Percentiles rank a stretch among this genome's conserved stretches.
Evolutionary conservation across 30 jellyfish, hydroid and myxozoan genomes (phyloP).

Genomic region (Chrysaora quinquecirrha): DNA sequence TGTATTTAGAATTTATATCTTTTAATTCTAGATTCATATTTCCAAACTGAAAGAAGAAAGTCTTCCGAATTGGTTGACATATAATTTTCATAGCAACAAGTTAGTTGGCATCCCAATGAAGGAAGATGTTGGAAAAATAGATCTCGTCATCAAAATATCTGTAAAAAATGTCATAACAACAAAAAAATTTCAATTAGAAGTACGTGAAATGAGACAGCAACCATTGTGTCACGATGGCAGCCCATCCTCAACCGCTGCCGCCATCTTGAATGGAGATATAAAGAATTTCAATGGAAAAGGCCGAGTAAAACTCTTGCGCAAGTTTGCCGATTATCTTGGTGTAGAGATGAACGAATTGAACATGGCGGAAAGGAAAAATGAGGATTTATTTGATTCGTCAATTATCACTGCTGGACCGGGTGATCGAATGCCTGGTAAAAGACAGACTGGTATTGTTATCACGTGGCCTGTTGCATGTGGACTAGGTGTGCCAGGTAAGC

Average conservation of each 20-base stretch:
- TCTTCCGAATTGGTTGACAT: conserved; percentile 88
- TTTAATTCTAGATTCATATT: conserved; percentile 29
- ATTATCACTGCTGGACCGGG: conserved; percentile 95
- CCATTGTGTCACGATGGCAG: conserved; percentile 51
- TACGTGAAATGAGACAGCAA: conserved; percentile 18
- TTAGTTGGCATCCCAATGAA: conserved; percentile 82
- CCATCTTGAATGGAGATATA: conserved; percentile 71
- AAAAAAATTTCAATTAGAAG: conserved; percentile 47
- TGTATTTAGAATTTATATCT: background rate
- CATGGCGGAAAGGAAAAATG: conserved; percentile 67
- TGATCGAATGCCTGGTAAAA: conserved; percentile 57
- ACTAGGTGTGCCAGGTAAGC: conserved; percentile 75
- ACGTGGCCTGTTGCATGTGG: conserved; percentile 86
- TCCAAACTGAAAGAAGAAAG: conserved; percentile 47
- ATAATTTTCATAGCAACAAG: conserved; percentile 54
- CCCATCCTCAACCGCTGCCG: conserved; percentile 75
- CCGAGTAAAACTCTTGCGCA: conserved; percentile 58
- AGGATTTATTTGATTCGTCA: conserved; percentile 31
- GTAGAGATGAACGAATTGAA: conserved; percentile 55
- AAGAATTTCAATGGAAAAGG: conserved; percentile 36
- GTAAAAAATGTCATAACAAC: conserved; percentile 17
- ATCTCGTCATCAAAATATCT: conserved; percentile 48
- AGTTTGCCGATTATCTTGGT: conserved; percentile 71
- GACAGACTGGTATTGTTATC: conserved; percentile 70
- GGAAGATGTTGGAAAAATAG: conserved; percentile 50